Conservation (phyloP, 1,140 invertebrate genomes). For the Lithobius niger region DNA sequence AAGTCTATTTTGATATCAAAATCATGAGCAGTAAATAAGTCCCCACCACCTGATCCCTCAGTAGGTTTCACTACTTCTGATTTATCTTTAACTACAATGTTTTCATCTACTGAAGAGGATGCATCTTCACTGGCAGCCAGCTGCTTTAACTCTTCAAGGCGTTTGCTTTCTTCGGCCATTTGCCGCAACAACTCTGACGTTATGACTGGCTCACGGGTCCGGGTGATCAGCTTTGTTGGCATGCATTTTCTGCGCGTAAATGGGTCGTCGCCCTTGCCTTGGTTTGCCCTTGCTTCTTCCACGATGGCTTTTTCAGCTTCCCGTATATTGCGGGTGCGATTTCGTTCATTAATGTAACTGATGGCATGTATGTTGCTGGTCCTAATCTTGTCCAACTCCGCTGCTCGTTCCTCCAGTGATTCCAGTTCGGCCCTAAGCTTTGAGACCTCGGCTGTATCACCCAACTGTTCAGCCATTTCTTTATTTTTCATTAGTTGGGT, state of each 20-base stretch:
- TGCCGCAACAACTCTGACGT: no score
- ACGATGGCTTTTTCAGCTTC: slow-evolving; percentile 91
- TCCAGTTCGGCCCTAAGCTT: slow-evolving; percentile 32
- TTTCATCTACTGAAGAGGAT: no score
- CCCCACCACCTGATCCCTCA: slow-evolving; percentile 34
- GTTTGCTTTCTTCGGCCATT: no score
- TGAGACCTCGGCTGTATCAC: slow-evolving; percentile 24
- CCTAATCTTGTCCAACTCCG: slow-evolving; percentile 76
- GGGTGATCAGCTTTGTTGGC: no score
- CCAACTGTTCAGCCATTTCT: slow-evolving; percentile 32
- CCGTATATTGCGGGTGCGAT: slow-evolving; percentile 80
- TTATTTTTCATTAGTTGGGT: slow-evolving; percentile 83
- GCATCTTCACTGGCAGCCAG: no score
- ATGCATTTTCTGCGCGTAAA: slow-evolving; percentile 86
- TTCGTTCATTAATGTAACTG: slow-evolving; percentile 92
- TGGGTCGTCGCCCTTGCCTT: slow-evolving; percentile 74
- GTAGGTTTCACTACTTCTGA: slow-evolving; percentile 15
- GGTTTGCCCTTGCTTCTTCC: slow-evolving; percentile 57
- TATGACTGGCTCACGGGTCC: no score
- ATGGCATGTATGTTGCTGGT: slow-evolving; percentile 87
- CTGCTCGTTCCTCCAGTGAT: slow-evolving; percentile 77
- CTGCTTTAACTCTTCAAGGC: no score
- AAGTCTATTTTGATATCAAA: slow-evolving; percentile 93
- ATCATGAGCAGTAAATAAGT: slow-evolving; percentile 82
- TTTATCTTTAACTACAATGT: no score